Conservation (phyloP, 2,888 invertebrate genomes). For the Phrixothrix hirtus region DNA sequence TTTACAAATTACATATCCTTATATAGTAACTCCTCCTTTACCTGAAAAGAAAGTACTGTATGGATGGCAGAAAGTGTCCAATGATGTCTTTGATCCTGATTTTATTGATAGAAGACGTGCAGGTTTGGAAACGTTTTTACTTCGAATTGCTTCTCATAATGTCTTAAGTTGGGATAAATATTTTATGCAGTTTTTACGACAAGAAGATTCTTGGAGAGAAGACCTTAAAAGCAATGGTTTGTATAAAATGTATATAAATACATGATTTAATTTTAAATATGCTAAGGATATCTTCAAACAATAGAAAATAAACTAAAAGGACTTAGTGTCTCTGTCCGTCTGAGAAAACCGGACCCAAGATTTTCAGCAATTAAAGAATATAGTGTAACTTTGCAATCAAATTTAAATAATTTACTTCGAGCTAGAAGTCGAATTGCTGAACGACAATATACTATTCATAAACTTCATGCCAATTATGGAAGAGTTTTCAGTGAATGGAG, state of each 20-base stretch:
- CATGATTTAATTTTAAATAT: not conserved
- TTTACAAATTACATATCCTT: slow-evolving; percentile 77
- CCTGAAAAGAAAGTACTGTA: slow-evolving; percentile 78
- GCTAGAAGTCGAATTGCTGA: slow-evolving; percentile 72
- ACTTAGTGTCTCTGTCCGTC: slow-evolving; percentile 72
- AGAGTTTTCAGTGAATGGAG: slow-evolving; percentile 86
- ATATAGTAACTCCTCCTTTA: slow-evolving; percentile 76
- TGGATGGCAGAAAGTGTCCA: slow-evolving; percentile 77
- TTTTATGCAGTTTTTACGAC: slow-evolving; percentile 76
- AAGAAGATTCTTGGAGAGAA: slow-evolving; percentile 79
- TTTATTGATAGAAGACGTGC: slow-evolving; percentile 82
- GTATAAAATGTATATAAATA: not conserved
- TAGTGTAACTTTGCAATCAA: slow-evolving; percentile 70
- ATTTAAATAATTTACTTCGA: slow-evolving; percentile 63
- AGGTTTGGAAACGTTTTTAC: slow-evolving; percentile 78
- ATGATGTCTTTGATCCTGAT: slow-evolving; percentile 81
- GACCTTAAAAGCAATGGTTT: slow-evolving; percentile 73
- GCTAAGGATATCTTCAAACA: slow-evolving; percentile 69
- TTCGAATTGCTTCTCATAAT: slow-evolving; percentile 76
- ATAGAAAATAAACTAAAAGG: slow-evolving; percentile 81
- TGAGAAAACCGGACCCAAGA: slow-evolving; percentile 72
- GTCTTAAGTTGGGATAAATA: slow-evolving; percentile 73
- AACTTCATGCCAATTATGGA: slow-evolving; percentile 80
- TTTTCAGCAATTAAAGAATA: slow-evolving; percentile 78
- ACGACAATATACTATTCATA: slow-evolving; percentile 75